Evolutionary conservation across 2,797 vertebrate genomes (phyloP).

Genomic region (Aldrovandia affinis): DNA sequence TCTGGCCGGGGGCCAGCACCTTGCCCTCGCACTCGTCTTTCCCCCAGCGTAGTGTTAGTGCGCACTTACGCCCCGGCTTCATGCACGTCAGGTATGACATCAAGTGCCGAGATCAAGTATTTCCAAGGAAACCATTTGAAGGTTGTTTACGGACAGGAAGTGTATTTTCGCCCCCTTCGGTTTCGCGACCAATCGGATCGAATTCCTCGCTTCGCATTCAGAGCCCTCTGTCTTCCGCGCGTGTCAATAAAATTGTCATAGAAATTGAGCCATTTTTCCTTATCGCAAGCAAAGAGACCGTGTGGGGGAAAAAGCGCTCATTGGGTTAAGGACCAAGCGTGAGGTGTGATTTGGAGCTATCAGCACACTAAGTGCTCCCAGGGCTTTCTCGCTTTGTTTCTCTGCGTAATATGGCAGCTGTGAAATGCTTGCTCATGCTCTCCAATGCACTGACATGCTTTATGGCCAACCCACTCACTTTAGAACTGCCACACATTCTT

Average conservation of each 20-base stretch:
- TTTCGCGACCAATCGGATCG: background rate
- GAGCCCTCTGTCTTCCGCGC: too few relatives aligned
- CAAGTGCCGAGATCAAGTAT: background rate
- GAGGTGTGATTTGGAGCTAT: background rate
- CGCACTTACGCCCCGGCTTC: background rate
- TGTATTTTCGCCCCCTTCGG: background rate
- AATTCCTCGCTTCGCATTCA: too few relatives aligned
- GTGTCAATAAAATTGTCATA: background rate
- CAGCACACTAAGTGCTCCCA: background rate
- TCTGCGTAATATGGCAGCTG: background rate
- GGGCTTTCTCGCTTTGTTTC: slow-evolving; percentile 33
- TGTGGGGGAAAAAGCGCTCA: background rate
- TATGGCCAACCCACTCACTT: background rate
- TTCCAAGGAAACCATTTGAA: slow-evolving; percentile 1
- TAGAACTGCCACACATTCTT: slow-evolving; percentile 48
- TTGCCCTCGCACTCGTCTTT: background rate
- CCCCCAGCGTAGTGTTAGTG: background rate
- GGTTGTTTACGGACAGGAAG: background rate
- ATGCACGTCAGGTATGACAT: background rate
- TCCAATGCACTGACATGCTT: slow-evolving; percentile 15
- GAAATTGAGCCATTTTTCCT: background rate
- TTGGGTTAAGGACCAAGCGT: background rate
- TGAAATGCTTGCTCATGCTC: slow-evolving; percentile 4
- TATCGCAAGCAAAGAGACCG: background rate
- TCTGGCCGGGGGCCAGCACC: background rate